Base-by-base conservation (phyloP, 2,113 vertebrate genomes). In the Anolis sagrei region DNA sequence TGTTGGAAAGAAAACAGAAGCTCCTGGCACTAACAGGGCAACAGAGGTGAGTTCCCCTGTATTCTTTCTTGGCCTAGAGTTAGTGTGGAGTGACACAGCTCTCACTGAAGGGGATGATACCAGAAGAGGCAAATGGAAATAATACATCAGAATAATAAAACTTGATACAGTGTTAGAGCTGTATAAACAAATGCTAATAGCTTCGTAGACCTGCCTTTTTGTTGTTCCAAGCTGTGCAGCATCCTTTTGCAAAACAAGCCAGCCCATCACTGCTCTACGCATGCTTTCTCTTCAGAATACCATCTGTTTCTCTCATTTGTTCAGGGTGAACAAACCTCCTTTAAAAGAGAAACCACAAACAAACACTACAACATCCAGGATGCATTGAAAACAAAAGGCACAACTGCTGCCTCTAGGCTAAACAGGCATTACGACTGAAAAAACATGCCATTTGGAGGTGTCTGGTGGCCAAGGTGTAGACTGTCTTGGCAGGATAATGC, bases 281-380 rank as follows among this genome's bases (percentile, higher is more conserved):
- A 81, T 68, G 18, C 81, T 90, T 88, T 84, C 84, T 87, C 87
- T 70, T 87, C 79, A 66, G 84, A 82, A 29, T 79, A 3, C 89
- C 92, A 93, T 93, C 92, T 94, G 87, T 82, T 91, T 25, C 32
- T 80, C 77, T 34, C 82, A 89, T 89, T 90, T 81, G 79, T 85
- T 80, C 92, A 93, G 89, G 19, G 81, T 86, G 87, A 91, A 91
- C 82, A 75, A 88, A 81, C 88, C 80, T 90, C 77, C 90, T 90
- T 89, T 83, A 34, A 74, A 58, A 34, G 8, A 36, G 29, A 7
- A 6, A 19, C 34, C 7, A 19, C 32, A 73, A 9, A 39, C 70
- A 21, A 83, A 83, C 86, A 66, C 64, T 66, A 29, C 11, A 27
- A 29, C 6, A 39, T 69, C 88, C 64, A 81, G 83, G 58, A 64